Evolutionary conservation across 2,888 invertebrate genomes (phyloP), one percentile per base, ranked within the genome.

Genomic region (Drosophila suboccidentalis): DNA sequence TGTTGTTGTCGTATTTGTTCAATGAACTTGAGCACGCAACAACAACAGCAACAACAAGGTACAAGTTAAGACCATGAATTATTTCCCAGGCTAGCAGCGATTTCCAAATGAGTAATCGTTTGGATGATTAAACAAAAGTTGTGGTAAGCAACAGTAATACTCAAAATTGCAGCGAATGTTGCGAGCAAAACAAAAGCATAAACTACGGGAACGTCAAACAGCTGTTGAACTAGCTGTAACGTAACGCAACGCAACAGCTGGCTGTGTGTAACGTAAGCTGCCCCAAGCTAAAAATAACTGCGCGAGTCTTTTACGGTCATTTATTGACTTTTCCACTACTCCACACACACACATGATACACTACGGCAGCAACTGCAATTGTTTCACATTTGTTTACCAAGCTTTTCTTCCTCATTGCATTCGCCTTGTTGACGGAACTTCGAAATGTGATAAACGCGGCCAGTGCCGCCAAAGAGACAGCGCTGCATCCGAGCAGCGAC

Each of bases 221-320:
- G 87, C 87, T 87, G 85, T 58, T 72, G 38, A 44, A 38, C 55
- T 70, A 65, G 19, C 36, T 34, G 29, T 38, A 41, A 41, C 51
- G 34, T 36, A 51, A 61, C 43, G 36, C 34, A 73, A 74, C 54
- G 58, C 57, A 57, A 46, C 57, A 57, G 57, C 57, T 57, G 57
- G 22, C 36, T 38, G 22, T 17, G 57, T 72, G 68, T 69, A 66
- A 71, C 67, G 65, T 61, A 79, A 78, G 77, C 69, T 87, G 80
- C 83, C 86, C 69, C 83, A 88, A 85, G 87, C 88, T 85, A 85
- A 86, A 88, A 88, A 88, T 85, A 85, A 88, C 78, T 88, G 88
- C 88, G 88, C 88, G 81, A 86, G 88, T 82, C 88, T 76, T 80
- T 75, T 86, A 69, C 65, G 63, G 80, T 64, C 71, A 75, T 62